A percentile compares a stretch with the other conserved stretches of the same genome.
phyloP scores from a whole-genome alignment of 2,888 invertebrate genomes.

The Stegophylla sp. region DNA sequence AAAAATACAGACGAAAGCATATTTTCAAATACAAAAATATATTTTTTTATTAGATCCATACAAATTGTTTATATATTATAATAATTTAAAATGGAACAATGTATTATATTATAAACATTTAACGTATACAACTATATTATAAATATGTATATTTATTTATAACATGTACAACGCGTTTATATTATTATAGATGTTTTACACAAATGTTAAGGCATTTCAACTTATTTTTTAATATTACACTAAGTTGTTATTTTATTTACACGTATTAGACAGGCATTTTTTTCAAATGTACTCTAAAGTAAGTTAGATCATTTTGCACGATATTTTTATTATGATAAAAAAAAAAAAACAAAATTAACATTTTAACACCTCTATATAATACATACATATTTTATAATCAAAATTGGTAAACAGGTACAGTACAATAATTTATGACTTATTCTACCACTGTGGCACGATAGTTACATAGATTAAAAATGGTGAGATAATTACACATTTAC shows the following conservation, averaged over 20 bases:
- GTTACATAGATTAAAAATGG: constrained; percentile 21
- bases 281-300: not conserved
- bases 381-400: not conserved
- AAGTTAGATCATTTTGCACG: not conserved
- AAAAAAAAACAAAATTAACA: too few relatives aligned
- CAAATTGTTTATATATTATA: constrained; percentile 8
- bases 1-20: not conserved
- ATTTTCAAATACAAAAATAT: constrained; percentile 32
- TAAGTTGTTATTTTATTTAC: not conserved
- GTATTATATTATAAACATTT: not conserved
- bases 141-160: not conserved
- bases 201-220: not conserved
- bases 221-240: not conserved
- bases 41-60: constrained; percentile 34
- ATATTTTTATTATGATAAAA: not conserved
- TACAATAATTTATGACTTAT: not conserved
- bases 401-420: not conserved
- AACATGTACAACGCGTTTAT: not conserved
- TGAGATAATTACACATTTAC: not conserved
- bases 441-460: constrained; percentile 49
- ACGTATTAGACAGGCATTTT: not conserved
- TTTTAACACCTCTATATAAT: too few relatives aligned
- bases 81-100: constrained; percentile 38
- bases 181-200: not conserved
- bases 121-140: not conserved